Base-by-base conservation (phyloP, 1,140 invertebrate species). In the Saccostrea cuccullata region DNA sequence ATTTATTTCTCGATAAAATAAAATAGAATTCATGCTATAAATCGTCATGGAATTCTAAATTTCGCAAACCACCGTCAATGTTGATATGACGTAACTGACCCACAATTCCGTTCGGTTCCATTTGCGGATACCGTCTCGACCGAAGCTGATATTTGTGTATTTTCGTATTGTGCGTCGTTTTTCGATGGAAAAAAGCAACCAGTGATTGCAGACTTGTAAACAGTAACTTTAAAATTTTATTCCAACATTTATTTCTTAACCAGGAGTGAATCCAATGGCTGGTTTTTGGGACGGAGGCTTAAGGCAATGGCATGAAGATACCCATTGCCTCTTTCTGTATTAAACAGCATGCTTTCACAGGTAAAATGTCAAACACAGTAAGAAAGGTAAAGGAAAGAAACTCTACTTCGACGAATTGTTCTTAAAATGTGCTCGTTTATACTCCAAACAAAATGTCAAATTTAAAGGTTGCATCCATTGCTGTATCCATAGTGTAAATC, bases 71-170 rank as follows among this genome's bases (percentile, higher is more conserved):
- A 64, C 6, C 58, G 58, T 64, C 30, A 77, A 77, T 77, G 26
- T 77, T 77, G 70, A 77, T 77, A 17, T 77, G 70, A 77, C 70
- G 70, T 77, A 77, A 77, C 70, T 77, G 70, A 36, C 70, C 70
- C 70, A 77, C 70, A 77, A 77, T 77, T 77, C 70, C 70, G 15
- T 77, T 77, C 70, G 70, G 70, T 77, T 77, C 70, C 70, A 77
- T 77, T 77, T 77, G 70, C 23, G 70, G 70, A 77, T 77, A 77
- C 70, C 70, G 70, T 77, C 70, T 77, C 70, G 70, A 77, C 23
- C 36, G 70, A 77, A 77, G 70, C 30, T 77, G 70, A 77, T 23
- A 15, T 64, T 36, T 26, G 70, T 30, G 23, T 26, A 15, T 77
- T 77, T 77, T 77, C 70, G 26, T 77, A 36, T 77, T 64, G 70